Percentiles rank a stretch among this genome's conserved stretches.
phyloP scores from a whole-genome alignment of 2,113 vertebrate species.

The Cyanistes caeruleus region DNA sequence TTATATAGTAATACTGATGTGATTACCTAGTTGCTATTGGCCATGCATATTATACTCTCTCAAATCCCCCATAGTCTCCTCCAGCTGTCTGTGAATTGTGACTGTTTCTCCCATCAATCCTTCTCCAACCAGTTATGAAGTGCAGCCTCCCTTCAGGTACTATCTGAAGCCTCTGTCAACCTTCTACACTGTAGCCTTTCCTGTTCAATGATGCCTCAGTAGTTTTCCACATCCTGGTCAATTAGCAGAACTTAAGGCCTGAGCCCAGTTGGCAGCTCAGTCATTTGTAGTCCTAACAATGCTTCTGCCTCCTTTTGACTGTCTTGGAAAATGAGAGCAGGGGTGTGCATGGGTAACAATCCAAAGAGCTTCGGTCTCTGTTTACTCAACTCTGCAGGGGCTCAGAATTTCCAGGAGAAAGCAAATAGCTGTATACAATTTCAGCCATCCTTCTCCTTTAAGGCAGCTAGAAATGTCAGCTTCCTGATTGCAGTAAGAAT shows the following conservation, averaged over 20 bases:
- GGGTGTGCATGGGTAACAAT: not conserved
- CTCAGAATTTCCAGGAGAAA: not conserved
- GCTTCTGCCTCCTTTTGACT: not conserved
- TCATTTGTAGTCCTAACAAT: not conserved
- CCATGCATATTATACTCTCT: not conserved
- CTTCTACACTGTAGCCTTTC: not conserved
- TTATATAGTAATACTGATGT: not conserved
- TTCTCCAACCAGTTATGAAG: not conserved
- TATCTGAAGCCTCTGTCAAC: not conserved
- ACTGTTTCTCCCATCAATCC: not conserved
- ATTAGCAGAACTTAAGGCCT: not conserved
- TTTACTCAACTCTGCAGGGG: not conserved
- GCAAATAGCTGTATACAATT: not conserved
- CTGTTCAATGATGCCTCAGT: not conserved
- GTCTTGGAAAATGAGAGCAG: not conserved
- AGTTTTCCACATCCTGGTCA: not conserved
- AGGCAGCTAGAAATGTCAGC: not conserved
- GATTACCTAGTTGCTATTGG: not conserved
- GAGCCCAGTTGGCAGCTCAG: not conserved
- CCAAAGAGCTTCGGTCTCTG: not conserved
- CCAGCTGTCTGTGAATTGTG: not conserved
- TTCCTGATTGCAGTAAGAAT: not conserved
- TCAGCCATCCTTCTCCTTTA: not conserved
- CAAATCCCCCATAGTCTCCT: not conserved
- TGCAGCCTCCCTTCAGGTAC: not conserved